phyloP scores from a whole-genome alignment of 2,888 invertebrate species.

The Caenorhabditis sp. region DNA sequence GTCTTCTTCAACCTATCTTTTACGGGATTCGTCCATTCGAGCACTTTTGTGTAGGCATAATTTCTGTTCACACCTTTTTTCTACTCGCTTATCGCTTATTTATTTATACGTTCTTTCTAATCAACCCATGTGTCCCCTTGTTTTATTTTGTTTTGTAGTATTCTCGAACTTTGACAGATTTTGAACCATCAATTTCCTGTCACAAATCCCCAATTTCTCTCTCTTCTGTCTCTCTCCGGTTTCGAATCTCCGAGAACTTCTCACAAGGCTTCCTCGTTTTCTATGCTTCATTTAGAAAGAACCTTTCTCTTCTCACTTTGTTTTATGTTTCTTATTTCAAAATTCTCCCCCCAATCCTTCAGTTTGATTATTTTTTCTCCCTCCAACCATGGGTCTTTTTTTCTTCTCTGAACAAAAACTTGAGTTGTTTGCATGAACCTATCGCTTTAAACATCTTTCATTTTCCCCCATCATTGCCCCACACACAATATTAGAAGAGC shows the following conservation, averaged over 20 bases:
- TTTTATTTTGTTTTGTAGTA: slow-evolving; percentile 52
- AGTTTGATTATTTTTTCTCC: slow-evolving; percentile 41
- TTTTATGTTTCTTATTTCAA: slow-evolving; percentile 42
- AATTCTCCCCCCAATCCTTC: slow-evolving; percentile 46
- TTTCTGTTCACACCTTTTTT: not conserved
- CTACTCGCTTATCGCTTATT: slow-evolving; percentile 56
- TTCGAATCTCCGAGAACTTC: slow-evolving; percentile 58
- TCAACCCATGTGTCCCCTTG: slow-evolving; percentile 21
- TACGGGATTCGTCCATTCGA: slow-evolving; percentile 92
- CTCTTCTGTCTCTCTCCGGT: slow-evolving; percentile 36
- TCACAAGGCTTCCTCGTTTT: slow-evolving; percentile 50
- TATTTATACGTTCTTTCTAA: slow-evolving; percentile 51
- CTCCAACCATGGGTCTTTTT: slow-evolving; percentile 52
- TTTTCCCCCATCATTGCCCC: slow-evolving; percentile 42
- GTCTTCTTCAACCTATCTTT: slow-evolving; percentile 95
- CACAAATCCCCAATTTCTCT: slow-evolving; percentile 38
- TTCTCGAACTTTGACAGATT: slow-evolving; percentile 42
- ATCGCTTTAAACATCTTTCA: slow-evolving; percentile 44
- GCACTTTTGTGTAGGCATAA: slow-evolving; percentile 77
- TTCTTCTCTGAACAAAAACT: slow-evolving; percentile 57
- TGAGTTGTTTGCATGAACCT: slow-evolving; percentile 48
- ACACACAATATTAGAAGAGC: slow-evolving; percentile 52
- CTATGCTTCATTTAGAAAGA: slow-evolving; percentile 53
- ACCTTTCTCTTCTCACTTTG: slow-evolving; percentile 1
- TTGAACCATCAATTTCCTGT: slow-evolving; percentile 21